phyloP scores from a whole-genome alignment of 2,888 invertebrate genomes.

The Drymonia ruficornis region DNA sequence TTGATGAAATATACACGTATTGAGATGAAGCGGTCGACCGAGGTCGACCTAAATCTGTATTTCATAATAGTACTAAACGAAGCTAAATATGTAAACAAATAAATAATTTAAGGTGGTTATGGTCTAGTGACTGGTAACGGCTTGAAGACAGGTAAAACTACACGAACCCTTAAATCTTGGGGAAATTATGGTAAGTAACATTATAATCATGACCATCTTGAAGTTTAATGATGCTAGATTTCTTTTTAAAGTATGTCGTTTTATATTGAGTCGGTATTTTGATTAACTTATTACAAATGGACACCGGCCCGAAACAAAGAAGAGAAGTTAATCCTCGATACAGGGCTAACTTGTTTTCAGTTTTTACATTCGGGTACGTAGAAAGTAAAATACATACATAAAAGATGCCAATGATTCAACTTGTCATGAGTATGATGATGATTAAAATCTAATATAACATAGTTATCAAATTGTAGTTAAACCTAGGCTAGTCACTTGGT shows the following conservation, averaged over 20 bases:
- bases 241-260: not conserved
- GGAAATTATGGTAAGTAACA: too few species aligned
- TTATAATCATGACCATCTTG: conserved; percentile 18
- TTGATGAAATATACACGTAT: too few species aligned
- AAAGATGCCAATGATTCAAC: not conserved
- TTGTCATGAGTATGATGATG: too few species aligned
- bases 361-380: conserved; percentile 83
- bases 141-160: too few species aligned
- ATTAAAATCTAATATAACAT: conserved; percentile 8
- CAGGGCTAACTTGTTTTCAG: conserved; percentile 79
- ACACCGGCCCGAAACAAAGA: conserved; percentile 72
- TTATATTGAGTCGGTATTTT: conserved; percentile 4
- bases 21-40: too few species aligned
- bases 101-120: too few species aligned
- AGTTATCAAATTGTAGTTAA: too few species aligned
- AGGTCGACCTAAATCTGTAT: too few species aligned
- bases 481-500: not conserved
- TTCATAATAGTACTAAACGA: too few species aligned
- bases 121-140: too few species aligned
- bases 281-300: conserved; percentile 52
- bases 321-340: conserved; percentile 78
- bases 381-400: not conserved
- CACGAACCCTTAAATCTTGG: too few species aligned
- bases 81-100: too few species aligned
- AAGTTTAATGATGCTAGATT: conserved; percentile 7